Evolutionary conservation across 2,113 vertebrate genomes (phyloP).

Genomic region (Coptodon rendalli): DNA sequence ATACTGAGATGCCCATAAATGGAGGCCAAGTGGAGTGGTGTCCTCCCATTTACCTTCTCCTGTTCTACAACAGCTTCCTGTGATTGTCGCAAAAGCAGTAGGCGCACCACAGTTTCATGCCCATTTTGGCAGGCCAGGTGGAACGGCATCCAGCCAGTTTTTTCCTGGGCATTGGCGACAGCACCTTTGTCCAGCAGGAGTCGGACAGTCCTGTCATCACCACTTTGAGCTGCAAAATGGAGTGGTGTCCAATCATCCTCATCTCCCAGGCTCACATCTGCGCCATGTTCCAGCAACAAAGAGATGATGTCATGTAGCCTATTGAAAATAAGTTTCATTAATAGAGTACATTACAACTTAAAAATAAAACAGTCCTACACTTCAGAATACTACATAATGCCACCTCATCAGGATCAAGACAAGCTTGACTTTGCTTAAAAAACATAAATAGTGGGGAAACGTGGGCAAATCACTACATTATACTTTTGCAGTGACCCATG

Average conservation of each 20-base stretch:
- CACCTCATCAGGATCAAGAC: neutral
- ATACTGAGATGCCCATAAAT: constrained; percentile 76
- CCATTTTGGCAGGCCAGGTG: constrained; percentile 85
- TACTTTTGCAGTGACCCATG: neutral
- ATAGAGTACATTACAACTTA: neutral
- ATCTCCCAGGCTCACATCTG: constrained; percentile 57
- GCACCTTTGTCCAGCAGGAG: constrained; percentile 78
- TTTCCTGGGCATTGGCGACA: constrained; percentile 61
- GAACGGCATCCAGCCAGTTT: constrained; percentile 74
- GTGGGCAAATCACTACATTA: neutral
- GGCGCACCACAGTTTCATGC: constrained; percentile 75
- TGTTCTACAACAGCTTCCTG: constrained; percentile 35
- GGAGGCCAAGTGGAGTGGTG: constrained; percentile 75
- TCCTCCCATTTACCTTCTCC: constrained; percentile 68
- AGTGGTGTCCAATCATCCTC: constrained; percentile 78
- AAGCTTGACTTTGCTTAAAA: neutral
- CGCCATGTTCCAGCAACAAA: constrained; percentile 63
- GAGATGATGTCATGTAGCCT: constrained; percentile 68
- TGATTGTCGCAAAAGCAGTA: constrained; percentile 76
- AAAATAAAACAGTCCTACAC: neutral
- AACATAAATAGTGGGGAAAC: neutral
- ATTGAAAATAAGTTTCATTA: neutral
- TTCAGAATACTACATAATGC: neutral
- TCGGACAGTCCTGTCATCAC: constrained; percentile 65
- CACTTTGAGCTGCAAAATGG: constrained; percentile 83